These are phyloP conservation scores for Tapirus indicus DNA, from an alignment of 2,797 vertebrate genomes.

Conservation along the genomic window DNA sequence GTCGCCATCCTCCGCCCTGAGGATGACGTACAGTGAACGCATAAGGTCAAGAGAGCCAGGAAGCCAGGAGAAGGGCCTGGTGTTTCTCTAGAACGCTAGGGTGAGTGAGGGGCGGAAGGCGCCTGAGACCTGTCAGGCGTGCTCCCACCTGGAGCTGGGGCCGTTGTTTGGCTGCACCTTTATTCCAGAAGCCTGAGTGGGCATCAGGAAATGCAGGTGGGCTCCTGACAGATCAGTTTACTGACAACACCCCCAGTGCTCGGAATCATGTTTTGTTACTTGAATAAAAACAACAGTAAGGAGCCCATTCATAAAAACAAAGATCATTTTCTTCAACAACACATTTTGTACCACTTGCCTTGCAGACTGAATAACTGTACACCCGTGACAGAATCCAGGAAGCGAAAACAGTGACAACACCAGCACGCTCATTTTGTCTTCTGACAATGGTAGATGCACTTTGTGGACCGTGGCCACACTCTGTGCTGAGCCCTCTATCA, in stretches of 20 bases:
- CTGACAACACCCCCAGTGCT: slow-evolving; percentile 60
- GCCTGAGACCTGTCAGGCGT: background rate
- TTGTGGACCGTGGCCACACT: background rate
- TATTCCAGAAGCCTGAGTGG: background rate
- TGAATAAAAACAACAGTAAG: background rate
- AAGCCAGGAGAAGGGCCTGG: background rate
- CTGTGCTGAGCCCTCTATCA: background rate
- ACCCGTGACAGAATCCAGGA: background rate
- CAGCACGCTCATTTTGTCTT: background rate
- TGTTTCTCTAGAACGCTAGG: background rate
- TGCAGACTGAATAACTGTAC: background rate
- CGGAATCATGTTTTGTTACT: slow-evolving; percentile 28
- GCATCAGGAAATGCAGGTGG: slow-evolving; percentile 29
- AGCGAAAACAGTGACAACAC: background rate
- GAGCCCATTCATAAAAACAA: slow-evolving; percentile 1
- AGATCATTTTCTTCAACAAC: background rate
- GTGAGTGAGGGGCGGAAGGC: background rate
- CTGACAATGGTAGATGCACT: background rate
- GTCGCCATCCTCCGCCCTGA: background rate
- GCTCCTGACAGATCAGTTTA: slow-evolving; percentile 50
- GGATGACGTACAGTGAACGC: background rate
- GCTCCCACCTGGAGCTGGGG: background rate
- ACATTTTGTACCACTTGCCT: background rate
- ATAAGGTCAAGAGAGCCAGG: background rate
- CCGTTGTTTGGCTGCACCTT: background rate